These are phyloP conservation scores for Mystacornis crossleyi DNA, from an alignment of 2,113 vertebrate species.

Conservation along the genomic window DNA sequence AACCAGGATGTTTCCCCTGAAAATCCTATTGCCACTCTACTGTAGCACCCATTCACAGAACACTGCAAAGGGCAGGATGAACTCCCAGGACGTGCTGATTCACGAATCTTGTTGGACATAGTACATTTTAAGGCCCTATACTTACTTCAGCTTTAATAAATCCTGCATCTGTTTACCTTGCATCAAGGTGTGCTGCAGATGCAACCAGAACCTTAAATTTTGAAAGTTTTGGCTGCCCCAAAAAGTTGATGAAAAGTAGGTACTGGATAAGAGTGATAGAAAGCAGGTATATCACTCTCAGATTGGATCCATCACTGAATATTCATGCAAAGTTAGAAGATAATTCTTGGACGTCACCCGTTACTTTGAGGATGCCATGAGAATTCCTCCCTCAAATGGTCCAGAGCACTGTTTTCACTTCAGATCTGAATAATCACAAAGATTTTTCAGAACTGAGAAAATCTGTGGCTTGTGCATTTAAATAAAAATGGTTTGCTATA, in stretches of 20 bases:
- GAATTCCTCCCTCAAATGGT: background rate
- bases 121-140: background rate
- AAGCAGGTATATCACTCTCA: background rate
- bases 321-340: background rate
- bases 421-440: background rate
- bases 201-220: background rate
- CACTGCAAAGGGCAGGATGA: background rate
- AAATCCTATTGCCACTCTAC: background rate
- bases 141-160: background rate
- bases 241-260: background rate
- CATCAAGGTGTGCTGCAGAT: background rate
- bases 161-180: background rate
- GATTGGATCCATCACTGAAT: background rate
- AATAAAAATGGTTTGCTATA: background rate
- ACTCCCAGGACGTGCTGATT: background rate
- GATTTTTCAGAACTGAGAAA: background rate
- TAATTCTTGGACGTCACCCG: background rate
- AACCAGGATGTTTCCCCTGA: background rate
- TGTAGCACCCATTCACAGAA: background rate
- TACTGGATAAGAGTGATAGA: rapidly evolving
- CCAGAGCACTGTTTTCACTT: background rate
- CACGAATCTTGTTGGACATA: background rate
- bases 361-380: background rate
- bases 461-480: background rate
- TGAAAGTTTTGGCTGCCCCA: background rate